phyloP scores from a whole-genome alignment of 2,113 vertebrate genomes.

The Brachypteracias leptosomus region DNA sequence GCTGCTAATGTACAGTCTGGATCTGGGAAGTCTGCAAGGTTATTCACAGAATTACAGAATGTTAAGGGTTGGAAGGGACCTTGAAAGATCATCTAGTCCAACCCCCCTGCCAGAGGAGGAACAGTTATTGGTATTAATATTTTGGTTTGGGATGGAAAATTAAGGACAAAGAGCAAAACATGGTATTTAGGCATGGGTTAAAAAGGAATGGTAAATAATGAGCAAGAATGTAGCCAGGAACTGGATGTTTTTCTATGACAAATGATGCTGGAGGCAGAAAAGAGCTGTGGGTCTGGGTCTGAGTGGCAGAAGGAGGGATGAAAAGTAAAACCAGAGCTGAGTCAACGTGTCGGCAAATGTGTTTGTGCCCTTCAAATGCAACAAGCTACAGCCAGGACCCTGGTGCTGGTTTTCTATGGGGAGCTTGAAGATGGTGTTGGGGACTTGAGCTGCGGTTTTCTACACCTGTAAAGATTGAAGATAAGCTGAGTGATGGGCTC shows the following conservation, averaged over 20 bases:
- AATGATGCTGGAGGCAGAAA: background rate
- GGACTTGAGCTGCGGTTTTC: background rate
- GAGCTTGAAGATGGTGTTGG: background rate
- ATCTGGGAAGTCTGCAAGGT: constrained; percentile 6
- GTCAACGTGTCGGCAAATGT: background rate
- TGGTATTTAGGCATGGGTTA: background rate
- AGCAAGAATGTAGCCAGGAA: background rate
- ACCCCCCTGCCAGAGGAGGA: too few relatives aligned
- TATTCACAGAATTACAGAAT: too few relatives aligned
- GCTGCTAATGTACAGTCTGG: background rate
- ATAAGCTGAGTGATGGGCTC: background rate
- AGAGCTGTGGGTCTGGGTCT: background rate
- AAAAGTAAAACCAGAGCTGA: background rate
- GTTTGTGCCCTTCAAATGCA: background rate
- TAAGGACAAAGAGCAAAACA: constrained; percentile 19
- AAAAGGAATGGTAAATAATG: background rate
- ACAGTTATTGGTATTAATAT: background rate
- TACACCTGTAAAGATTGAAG: background rate
- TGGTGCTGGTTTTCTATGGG: background rate
- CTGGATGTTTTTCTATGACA: background rate
- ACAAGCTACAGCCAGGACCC: background rate
- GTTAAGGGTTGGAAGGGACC: too few relatives aligned
- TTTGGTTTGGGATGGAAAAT: constrained; percentile 19
- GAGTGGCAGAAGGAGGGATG: background rate
- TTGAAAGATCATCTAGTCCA: too few relatives aligned